These are phyloP conservation scores for Peromyscus eremicus DNA, from an alignment of 2,797 vertebrate species.

Conservation along the genomic window DNA sequence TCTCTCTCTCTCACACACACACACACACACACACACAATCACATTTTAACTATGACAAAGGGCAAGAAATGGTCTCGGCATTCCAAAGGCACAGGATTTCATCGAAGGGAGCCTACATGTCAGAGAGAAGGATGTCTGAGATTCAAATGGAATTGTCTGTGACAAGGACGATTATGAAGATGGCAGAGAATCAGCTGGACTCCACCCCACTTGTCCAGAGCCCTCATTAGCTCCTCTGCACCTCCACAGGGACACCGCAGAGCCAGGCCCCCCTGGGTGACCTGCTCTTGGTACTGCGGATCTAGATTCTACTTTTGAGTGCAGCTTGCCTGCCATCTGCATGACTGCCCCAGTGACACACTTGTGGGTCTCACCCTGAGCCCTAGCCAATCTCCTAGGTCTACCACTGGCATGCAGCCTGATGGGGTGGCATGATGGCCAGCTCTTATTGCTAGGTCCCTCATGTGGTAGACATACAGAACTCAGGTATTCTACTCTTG, in stretches of 20 bases:
- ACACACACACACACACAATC: background rate
- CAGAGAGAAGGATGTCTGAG: background rate
- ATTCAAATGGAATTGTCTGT: background rate
- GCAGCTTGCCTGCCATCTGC: background rate
- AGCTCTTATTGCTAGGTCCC: background rate
- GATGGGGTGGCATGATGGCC: rapidly evolving
- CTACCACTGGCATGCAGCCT: background rate
- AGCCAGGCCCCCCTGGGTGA: background rate
- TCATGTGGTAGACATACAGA: background rate
- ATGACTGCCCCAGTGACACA: background rate
- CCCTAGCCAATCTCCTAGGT: background rate
- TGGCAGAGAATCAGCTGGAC: background rate
- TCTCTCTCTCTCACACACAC: too few relatives aligned
- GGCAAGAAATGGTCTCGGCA: rapidly evolving
- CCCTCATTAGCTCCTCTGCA: too few relatives aligned
- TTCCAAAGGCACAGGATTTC: background rate
- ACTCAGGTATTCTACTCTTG: too few relatives aligned
- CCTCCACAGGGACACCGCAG: background rate
- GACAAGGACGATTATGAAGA: background rate
- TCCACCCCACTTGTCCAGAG: background rate
- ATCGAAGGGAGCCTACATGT: background rate
- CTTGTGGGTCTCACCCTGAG: background rate
- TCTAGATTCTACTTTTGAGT: too few relatives aligned
- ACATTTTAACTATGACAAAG: background rate
- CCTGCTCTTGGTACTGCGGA: background rate